A percentile compares a stretch with the other conserved stretches of the same genome.
Conservation (phyloP, 2,888 invertebrate genomes). For the Apodemia mormo region DNA sequence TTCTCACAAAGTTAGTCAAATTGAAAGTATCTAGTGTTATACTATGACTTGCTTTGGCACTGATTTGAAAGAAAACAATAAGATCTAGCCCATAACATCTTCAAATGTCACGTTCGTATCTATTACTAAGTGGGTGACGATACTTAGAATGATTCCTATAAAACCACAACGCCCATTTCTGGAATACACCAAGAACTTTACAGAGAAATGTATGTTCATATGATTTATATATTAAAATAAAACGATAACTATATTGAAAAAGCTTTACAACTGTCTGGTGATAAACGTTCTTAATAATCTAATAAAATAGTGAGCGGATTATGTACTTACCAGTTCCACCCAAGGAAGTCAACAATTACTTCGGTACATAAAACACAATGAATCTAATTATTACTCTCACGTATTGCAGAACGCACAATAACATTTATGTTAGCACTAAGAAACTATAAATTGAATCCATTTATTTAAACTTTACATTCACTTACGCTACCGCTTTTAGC, state of each 20-base stretch:
- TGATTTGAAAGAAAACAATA: neutral
- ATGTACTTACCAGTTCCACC: slow-evolving; percentile 73
- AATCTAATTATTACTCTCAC: slow-evolving; percentile 47
- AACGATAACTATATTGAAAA: neutral
- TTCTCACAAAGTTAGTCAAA: neutral
- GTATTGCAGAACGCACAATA: slow-evolving; percentile 46
- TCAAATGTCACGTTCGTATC: slow-evolving; percentile 18
- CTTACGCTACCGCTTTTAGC: slow-evolving; percentile 67
- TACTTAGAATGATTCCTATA: slow-evolving; percentile 56
- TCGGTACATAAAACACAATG: slow-evolving; percentile 48
- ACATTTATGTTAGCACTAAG: slow-evolving; percentile 49
- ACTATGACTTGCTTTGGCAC: neutral
- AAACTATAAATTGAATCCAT: slow-evolving; percentile 47
- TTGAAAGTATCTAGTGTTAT: neutral
- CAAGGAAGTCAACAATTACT: slow-evolving; percentile 68
- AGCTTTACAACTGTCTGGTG: neutral
- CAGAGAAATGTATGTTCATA: neutral
- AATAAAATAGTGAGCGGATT: slow-evolving; percentile 49
- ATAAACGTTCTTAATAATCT: slow-evolving; percentile 39
- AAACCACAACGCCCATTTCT: slow-evolving; percentile 70
- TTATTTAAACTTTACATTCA: slow-evolving; percentile 55
- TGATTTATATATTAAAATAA: neutral
- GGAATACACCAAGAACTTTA: slow-evolving; percentile 19
- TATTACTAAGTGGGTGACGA: slow-evolving; percentile 38
- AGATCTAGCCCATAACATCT: slow-evolving; percentile 34